These are phyloP conservation scores for Cephus runcator DNA, from an alignment of 2,888 invertebrate species.

Conservation along the genomic window DNA sequence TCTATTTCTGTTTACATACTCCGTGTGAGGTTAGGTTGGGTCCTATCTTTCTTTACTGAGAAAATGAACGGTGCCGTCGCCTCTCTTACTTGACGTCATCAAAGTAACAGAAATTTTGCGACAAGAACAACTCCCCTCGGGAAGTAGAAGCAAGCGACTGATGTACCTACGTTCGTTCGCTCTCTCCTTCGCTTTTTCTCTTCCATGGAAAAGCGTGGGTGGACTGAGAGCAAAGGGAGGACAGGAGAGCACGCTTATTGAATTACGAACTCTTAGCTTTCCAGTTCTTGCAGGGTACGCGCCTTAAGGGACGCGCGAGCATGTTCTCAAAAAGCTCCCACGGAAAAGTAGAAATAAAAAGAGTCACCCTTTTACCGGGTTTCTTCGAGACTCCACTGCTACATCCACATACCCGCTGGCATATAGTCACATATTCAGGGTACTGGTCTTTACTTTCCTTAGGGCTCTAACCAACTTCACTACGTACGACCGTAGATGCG, in stretches of 20 bases:
- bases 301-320: constrained; percentile 55
- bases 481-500: neutral
- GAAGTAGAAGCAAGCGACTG: constrained; percentile 23
- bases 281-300: constrained; percentile 55
- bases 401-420: neutral
- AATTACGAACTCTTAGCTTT: constrained; percentile 65
- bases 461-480: neutral
- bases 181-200: constrained; percentile 7
- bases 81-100: constrained; percentile 27
- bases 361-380: constrained; percentile 42
- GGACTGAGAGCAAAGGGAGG: constrained; percentile 32
- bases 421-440: neutral
- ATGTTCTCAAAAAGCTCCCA: constrained; percentile 54
- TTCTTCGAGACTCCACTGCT: constrained; percentile 8
- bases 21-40: neutral
- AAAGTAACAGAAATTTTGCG: constrained; percentile 46
- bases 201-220: constrained; percentile 26
- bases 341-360: constrained; percentile 48
- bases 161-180: constrained; percentile 1
- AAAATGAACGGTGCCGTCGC: neutral
- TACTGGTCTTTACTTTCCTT: neutral
- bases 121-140: constrained; percentile 36
- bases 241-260: constrained; percentile 57
- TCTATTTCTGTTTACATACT: neutral
- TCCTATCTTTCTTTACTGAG: neutral